Evolutionary conservation across 2,888 invertebrate genomes (phyloP).

Genomic region (Drosophila rellima): DNA sequence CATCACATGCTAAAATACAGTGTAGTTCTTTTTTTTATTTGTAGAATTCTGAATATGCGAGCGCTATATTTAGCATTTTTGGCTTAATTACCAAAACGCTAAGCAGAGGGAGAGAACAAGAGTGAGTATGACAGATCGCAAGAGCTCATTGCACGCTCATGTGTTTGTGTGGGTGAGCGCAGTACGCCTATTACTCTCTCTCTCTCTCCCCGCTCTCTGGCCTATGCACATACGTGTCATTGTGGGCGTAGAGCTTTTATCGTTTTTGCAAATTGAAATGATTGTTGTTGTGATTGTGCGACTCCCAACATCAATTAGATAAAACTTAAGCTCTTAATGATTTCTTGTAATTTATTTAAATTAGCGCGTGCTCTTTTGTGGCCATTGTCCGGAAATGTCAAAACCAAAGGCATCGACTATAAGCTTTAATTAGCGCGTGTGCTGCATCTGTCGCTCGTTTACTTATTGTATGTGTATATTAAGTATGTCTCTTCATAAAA

Average conservation of each 20-base stretch:
- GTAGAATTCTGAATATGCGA: conserved; percentile 37
- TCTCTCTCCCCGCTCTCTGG: neutral
- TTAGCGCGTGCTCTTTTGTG: conserved; percentile 38
- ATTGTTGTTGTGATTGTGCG: conserved; percentile 20
- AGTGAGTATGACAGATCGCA: conserved; percentile 17
- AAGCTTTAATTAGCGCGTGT: conserved; percentile 28
- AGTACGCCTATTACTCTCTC: neutral
- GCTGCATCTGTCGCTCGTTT: conserved; percentile 18
- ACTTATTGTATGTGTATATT: conserved; percentile 3
- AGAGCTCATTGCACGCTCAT: conserved; percentile 8
- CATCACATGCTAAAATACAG: conserved; percentile 74
- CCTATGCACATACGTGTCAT: conserved; percentile 33
- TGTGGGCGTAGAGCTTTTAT: conserved; percentile 22
- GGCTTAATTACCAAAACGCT: conserved; percentile 35
- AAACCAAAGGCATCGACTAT: conserved; percentile 17
- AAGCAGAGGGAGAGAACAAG: conserved; percentile 6
- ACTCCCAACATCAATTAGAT: conserved; percentile 65
- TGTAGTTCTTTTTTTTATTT: conserved; percentile 47
- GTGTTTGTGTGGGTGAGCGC: neutral
- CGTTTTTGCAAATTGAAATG: conserved; percentile 26
- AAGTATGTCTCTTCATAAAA: conserved; percentile 8
- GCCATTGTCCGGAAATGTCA: conserved; percentile 30
- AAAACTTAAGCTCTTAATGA: conserved; percentile 69
- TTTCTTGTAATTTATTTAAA: conserved; percentile 60
- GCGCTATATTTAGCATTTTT: conserved; percentile 68